A percentile compares a stretch with the other conserved stretches of the same genome.
Conservation (phyloP, 2,113 vertebrate genomes). For the Dicentrarchus labrax region DNA sequence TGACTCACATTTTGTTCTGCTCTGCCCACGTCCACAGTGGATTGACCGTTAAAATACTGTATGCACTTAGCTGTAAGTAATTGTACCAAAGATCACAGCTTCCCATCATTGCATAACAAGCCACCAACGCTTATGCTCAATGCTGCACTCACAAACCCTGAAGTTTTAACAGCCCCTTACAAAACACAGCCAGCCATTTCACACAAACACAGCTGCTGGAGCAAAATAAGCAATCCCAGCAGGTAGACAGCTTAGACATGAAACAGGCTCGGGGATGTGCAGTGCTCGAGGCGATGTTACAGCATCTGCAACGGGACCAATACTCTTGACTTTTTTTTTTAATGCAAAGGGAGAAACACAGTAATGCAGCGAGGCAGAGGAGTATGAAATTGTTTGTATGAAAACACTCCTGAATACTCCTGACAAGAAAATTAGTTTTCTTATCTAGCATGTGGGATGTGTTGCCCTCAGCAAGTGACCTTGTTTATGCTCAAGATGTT, state of each 20-base stretch:
- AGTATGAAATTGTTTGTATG: constrained; percentile 60
- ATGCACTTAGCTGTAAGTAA: constrained; percentile 24
- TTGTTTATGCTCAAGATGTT: constrained; percentile 39
- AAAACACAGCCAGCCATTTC: constrained; percentile 29
- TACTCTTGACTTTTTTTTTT: constrained; percentile 19
- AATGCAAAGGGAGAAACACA: constrained; percentile 20
- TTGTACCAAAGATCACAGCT: constrained; percentile 38
- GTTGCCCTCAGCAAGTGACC: constrained; percentile 49
- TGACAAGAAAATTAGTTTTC: constrained; percentile 57
- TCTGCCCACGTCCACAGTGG: constrained; percentile 22
- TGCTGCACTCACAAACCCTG: constrained; percentile 9
- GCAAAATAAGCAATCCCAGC: constrained; percentile 46
- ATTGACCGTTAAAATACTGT: constrained; percentile 4
- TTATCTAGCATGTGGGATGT: constrained; percentile 48
- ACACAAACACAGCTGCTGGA: constrained; percentile 55
- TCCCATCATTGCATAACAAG: constrained; percentile 26
- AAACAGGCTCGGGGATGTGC: constrained; percentile 38
- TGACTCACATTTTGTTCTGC: constrained; percentile 36
- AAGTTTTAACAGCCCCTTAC: constrained; percentile 17
- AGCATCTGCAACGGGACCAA: constrained; percentile 40
- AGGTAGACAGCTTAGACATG: constrained; percentile 51
- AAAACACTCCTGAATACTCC: constrained; percentile 40
- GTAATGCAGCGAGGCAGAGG: constrained; percentile 31
- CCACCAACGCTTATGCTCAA: constrained; percentile 28
- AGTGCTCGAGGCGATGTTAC: constrained; percentile 15